Evolutionary conservation across 2,888 invertebrate species (phyloP).

Genomic region (Lucinisca nassula): DNA sequence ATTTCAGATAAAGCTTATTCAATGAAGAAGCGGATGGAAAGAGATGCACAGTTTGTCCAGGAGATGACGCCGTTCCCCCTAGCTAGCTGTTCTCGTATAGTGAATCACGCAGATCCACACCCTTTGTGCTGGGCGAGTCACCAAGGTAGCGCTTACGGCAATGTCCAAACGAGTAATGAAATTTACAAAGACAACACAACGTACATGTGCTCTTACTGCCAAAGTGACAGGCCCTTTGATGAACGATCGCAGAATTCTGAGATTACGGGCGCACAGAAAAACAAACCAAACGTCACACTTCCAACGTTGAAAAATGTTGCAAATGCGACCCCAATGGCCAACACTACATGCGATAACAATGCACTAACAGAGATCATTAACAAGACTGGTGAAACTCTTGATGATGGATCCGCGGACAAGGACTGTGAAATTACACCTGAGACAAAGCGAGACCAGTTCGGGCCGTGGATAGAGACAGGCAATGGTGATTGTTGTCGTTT

Average conservation of each 20-base stretch:
- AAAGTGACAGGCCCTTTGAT: too few species aligned
- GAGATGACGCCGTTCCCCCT: neutral
- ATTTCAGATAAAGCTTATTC: slow-evolving; percentile 25
- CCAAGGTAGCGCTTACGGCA: neutral
- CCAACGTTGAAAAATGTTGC: neutral
- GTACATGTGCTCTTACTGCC: too few species aligned
- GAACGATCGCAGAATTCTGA: too few species aligned
- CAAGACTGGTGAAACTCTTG: neutral
- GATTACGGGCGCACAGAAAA: too few species aligned
- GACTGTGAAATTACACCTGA: neutral
- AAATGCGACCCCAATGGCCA: too few species aligned
- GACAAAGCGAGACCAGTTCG: slow-evolving; percentile 19
- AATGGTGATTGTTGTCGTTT: neutral
- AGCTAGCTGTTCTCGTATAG: slow-evolving; percentile 24
- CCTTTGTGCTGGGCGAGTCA: slow-evolving; percentile 35
- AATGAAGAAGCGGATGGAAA: slow-evolving; percentile 15
- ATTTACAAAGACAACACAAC: too few species aligned
- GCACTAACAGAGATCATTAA: too few species aligned
- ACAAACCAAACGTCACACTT: neutral
- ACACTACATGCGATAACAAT: too few species aligned
- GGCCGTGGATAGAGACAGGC: slow-evolving; percentile 33
- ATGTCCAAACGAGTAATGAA: too few species aligned
- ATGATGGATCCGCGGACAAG: neutral
- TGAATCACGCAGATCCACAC: slow-evolving; percentile 48
- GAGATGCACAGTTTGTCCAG: slow-evolving; percentile 37